A percentile compares a stretch with the other conserved stretches of the same genome.
phyloP scores from a whole-genome alignment of 37 sponge, comb jelly and placozoan genomes.

The Bolinopsis microptera region DNA sequence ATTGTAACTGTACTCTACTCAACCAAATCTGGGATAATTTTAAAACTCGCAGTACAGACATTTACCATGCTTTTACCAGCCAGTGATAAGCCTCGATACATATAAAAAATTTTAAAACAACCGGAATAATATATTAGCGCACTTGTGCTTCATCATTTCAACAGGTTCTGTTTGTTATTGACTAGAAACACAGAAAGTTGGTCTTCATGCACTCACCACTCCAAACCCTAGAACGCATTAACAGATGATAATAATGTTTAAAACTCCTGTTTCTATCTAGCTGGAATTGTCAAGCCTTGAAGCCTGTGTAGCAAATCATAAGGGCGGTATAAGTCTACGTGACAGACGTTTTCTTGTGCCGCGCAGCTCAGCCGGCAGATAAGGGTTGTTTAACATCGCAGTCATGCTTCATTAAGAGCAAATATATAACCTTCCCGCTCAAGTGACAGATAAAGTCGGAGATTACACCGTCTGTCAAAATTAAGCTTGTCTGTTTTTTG shows the following conservation, averaged over 20 bases:
- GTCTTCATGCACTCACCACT: neutral
- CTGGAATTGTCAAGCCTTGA: neutral
- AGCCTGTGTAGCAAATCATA: no score
- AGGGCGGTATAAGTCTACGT: no score
- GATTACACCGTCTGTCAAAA: neutral
- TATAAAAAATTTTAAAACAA: neutral
- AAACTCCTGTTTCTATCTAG: neutral
- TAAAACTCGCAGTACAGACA: neutral
- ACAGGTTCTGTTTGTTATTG: neutral
- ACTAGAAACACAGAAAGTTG: neutral
- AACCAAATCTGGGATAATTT: neutral
- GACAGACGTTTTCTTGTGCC: no score
- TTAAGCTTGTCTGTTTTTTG: neutral
- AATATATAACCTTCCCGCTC: neutral
- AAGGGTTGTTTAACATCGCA: neutral
- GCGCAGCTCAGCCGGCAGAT: neutral
- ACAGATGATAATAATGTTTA: neutral
- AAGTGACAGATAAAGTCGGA: neutral
- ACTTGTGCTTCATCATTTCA: neutral
- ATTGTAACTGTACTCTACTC: neutral
- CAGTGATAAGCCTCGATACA: neutral
- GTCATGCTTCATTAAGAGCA: neutral
- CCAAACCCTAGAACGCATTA: neutral
- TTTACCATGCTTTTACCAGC: neutral
- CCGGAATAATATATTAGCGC: neutral